Evolutionary conservation across 2,888 invertebrate genomes (phyloP), one percentile per base, ranked within the genome.

Genomic region (Tenthredo amoena): DNA sequence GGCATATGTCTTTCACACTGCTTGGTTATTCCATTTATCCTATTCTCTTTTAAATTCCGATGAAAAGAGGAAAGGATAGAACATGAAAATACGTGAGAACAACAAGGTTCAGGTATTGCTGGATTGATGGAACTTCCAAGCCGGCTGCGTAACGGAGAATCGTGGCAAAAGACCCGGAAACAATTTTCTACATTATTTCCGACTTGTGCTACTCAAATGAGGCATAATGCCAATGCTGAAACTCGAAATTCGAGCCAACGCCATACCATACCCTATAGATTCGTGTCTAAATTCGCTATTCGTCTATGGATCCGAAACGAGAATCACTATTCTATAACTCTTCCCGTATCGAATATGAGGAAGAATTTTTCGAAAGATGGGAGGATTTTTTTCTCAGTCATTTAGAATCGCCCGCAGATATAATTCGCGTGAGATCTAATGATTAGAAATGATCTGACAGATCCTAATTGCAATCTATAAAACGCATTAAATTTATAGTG

Each of bases 401-500:
- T 5, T 68, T 18, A 68, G 34, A 68, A 1, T 15, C 12, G 12
- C 21, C 26, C 9, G 26, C 3, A 31, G 26, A 26, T 62, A 10
- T 62, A 31, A 62, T 62, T 31, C 26, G 62, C 10, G 12, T 31
- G 26, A 62, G 10, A 62, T 34, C 0, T 1, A 12, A 68, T 18
- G 68, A 18, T 34, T 34, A 34, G 18, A 68, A 18, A 18, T 34
- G 15, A 34, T 34, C 12, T 68, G 68, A 5, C 26, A 18, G 34
- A 12, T 26, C 34, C 31, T 68, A 68, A 68, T 68, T 68, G 68
- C 34, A 68, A 68, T 34, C 68, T 68, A 68, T 34, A 50, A 65
- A 68, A 31, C 12, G 47, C 81, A 81, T 81, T 77, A 81, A 81
- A 81, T 37, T 62, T 9, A 34, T 40, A 62, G 81, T 77, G 81